Evolutionary conservation across 2,113 vertebrate species (phyloP).

Genomic region (Antechinus stuartii): DNA sequence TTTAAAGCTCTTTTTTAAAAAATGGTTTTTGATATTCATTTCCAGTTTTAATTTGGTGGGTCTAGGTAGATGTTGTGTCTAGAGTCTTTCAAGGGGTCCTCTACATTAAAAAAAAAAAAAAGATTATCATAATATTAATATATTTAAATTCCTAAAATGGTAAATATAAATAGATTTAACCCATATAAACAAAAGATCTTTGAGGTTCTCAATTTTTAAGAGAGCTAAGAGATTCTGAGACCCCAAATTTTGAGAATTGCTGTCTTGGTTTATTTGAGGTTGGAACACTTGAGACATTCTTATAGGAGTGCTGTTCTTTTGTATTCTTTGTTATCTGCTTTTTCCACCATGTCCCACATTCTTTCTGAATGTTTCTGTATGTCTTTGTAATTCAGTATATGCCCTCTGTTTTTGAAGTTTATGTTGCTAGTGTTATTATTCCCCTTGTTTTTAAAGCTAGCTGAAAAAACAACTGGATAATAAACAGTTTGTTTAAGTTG

Average conservation of each 20-base stretch:
- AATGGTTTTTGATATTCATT: not conserved
- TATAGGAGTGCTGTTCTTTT: not conserved
- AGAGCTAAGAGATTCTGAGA: not conserved
- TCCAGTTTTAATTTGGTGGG: not conserved
- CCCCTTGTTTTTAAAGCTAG: not conserved
- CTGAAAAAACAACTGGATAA: conserved; percentile 42
- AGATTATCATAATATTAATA: not conserved
- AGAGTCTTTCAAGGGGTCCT: not conserved
- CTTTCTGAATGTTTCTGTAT: not conserved
- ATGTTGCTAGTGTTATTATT: conserved; percentile 10
- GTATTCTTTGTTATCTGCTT: not conserved
- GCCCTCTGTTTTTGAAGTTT: conserved; percentile 40
- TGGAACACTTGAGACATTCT: conserved; percentile 36
- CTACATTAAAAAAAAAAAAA: not conserved
- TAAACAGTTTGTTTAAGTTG: not conserved
- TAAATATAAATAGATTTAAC: not conserved
- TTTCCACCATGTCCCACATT: not conserved
- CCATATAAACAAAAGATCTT: not conserved
- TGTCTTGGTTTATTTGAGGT: not conserved
- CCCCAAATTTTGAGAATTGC: not conserved
- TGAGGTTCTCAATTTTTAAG: not conserved
- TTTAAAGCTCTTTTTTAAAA: too few species aligned
- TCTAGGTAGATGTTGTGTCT: too few species aligned
- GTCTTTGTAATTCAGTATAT: conserved; percentile 41
- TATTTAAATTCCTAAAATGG: not conserved